Base-by-base conservation (phyloP, 2,888 invertebrate species). In the Lapara coniferarum region DNA sequence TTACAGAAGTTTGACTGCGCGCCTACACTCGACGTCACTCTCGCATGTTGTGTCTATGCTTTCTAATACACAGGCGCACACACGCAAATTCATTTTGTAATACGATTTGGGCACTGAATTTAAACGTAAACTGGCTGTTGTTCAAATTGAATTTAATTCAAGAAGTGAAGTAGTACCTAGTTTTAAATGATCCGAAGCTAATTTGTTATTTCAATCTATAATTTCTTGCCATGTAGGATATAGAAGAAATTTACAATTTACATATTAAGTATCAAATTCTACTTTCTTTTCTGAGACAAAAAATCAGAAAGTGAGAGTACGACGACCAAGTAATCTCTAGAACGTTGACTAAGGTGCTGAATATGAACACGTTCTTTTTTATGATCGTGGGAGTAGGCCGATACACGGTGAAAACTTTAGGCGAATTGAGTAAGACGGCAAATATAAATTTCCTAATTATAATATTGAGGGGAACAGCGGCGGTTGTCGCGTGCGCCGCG, bases 401-500 rank as follows among this genome's bases (percentile, higher is more conserved):
- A n/a, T 37, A 16, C 16, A 51, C 46, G 49, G 59, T 53, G 37
- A 63, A 67, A 67, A 55, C 66, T 59, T 55, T 67, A 70, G 53
- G 55, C 49, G 67, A 55, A 63, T 83, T 77, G 78, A 78, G 82
- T 82, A 83, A 83, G 78, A 77, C 73, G 77, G 84, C 82, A 86
- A 84, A 89, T 87, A 86, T 89, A 89, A 85, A 86, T 89, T 87
- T 86, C 87, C 89, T 91, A 91, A 92, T 91, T 89, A 89, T 92
- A 90, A 89, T 90, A 87, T 91, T 88, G 86, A 88, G 85, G 88
- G 86, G 88, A 90, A 89, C 86, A 79, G 79, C 56, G 57, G 51
- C 63, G 76, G 80, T 80, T 83, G 84, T 81, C 88, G 88, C 86
- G 81, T 82, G 78, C 78, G 82, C 78, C 53, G 56, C 69, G 66